These are phyloP conservation scores for Papilio glaucus DNA, from an alignment of 1,140 invertebrate species.

Conservation along the genomic window DNA sequence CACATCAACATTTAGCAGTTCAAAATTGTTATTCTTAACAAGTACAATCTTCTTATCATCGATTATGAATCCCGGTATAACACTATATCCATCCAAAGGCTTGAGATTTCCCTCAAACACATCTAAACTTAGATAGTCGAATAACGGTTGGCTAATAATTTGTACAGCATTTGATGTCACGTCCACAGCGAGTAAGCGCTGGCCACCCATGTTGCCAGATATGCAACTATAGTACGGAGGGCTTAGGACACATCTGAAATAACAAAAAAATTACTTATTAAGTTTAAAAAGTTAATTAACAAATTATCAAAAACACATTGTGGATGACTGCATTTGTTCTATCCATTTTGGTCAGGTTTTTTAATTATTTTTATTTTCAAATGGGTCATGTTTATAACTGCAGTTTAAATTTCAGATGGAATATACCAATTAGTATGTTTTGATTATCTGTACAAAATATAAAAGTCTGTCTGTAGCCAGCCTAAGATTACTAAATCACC, in stretches of 20 bases:
- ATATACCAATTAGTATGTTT: too few species aligned
- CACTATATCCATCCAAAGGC: slow-evolving; percentile 57
- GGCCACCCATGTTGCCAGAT: slow-evolving; percentile 74
- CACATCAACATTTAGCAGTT: slow-evolving; percentile 53
- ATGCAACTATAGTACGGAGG: slow-evolving; percentile 87
- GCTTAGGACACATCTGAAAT: slow-evolving; percentile 86
- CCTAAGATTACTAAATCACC: too few species aligned
- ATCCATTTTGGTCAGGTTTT: too few species aligned
- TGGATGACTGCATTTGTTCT: too few species aligned
- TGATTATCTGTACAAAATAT: too few species aligned
- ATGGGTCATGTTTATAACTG: too few species aligned
- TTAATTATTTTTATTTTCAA: too few species aligned
- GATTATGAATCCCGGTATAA: slow-evolving; percentile 64
- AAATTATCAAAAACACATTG: too few species aligned
- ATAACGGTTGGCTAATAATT: slow-evolving; percentile 72
- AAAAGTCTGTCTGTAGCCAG: too few species aligned
- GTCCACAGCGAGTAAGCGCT: slow-evolving; percentile 80
- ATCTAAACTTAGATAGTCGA: slow-evolving; percentile 57
- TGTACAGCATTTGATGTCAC: slow-evolving; percentile 75
- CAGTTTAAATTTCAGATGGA: too few species aligned
- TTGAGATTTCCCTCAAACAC: slow-evolving; percentile 40
- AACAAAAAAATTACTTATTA: slow-evolving; percentile 24
- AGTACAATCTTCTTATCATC: slow-evolving; percentile 73
- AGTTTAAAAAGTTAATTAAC: too few species aligned
- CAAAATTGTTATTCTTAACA: slow-evolving; percentile 69